Percentiles rank a stretch among this genome's conserved stretches.
Evolutionary conservation across 1,140 invertebrate genomes (phyloP).

Genomic region (Drosophila ohnishii): DNA sequence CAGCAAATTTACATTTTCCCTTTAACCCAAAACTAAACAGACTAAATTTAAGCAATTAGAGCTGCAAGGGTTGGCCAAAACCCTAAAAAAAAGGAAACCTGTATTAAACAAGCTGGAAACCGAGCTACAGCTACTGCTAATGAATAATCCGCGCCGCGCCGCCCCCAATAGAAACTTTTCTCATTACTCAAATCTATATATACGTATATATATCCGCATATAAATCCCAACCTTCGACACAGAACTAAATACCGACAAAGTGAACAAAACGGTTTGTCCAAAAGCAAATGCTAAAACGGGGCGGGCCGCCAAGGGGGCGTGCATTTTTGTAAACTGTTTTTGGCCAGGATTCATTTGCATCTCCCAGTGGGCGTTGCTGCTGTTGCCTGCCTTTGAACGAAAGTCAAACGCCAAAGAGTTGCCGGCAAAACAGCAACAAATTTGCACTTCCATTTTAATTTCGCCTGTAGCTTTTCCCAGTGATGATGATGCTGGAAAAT

Average conservation of each 20-base stretch:
- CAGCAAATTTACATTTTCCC: not conserved
- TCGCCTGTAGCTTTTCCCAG: constrained; percentile 8
- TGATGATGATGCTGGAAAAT: constrained; percentile 12
- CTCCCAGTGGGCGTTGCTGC: constrained; percentile 21
- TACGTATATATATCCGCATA: constrained; percentile 25
- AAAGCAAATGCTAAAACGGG: constrained; percentile 6
- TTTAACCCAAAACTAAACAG: constrained; percentile 2
- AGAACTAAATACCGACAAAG: constrained; percentile 50
- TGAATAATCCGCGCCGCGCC: constrained; percentile 42
- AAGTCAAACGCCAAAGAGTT: constrained; percentile 47
- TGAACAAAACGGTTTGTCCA: constrained; percentile 38
- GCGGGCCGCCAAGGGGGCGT: constrained; percentile 31
- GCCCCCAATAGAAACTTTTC: constrained; percentile 47
- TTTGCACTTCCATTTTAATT: constrained; percentile 50
- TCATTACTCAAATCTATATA: constrained; percentile 45
- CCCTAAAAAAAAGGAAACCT: not conserved
- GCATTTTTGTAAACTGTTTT: constrained; percentile 33
- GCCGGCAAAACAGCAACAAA: constrained; percentile 39
- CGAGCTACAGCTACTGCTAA: constrained; percentile 25
- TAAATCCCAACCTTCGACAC: constrained; percentile 6
- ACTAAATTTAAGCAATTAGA: constrained; percentile 30
- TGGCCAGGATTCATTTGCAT: constrained; percentile 44
- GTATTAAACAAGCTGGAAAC: constrained; percentile 6
- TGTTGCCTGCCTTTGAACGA: constrained; percentile 19
- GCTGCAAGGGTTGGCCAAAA: constrained; percentile 3